Conservation (phyloP, 2,888 invertebrate genomes). For the Dicycla oo region DNA sequence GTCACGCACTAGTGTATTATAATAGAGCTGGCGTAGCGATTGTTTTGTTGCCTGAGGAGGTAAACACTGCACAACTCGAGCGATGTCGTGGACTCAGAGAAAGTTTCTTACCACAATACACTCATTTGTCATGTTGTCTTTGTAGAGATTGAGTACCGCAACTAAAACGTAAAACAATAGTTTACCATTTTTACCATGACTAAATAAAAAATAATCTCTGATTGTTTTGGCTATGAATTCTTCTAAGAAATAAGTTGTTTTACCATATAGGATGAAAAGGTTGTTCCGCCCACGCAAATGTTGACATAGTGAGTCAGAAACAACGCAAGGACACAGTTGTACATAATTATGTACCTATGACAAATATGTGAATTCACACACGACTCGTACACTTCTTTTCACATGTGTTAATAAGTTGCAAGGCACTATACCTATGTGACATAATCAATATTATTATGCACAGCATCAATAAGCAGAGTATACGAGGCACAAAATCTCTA, state of each 20-base stretch:
- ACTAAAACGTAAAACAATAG: conserved; percentile 22
- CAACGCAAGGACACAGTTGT: conserved; percentile 82
- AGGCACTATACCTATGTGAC: conserved; percentile 29
- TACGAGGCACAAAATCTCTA: neutral
- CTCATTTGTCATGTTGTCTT: conserved; percentile 58
- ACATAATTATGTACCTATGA: conserved; percentile 72
- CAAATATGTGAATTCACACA: conserved; percentile 83
- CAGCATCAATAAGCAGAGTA: conserved; percentile 7
- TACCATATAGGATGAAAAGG: conserved; percentile 80
- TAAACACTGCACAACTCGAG: conserved; percentile 71
- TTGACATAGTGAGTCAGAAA: conserved; percentile 88
- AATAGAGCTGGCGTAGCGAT: conserved; percentile 64
- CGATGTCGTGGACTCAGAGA: conserved; percentile 74
- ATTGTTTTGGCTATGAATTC: conserved; percentile 38
- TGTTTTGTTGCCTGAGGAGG: conserved; percentile 75
- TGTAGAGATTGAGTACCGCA: conserved; percentile 32
- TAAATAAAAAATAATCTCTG: conserved; percentile 7
- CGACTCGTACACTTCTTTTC: conserved; percentile 64
- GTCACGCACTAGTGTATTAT: conserved; percentile 42
- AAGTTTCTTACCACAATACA: conserved; percentile 73
- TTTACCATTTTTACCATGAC: neutral
- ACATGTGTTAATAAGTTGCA: conserved; percentile 64
- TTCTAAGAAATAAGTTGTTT: conserved; percentile 65
- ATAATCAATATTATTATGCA: conserved; percentile 15
- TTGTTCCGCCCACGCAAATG: conserved; percentile 85